phyloP scores from a whole-genome alignment of 2,888 invertebrate genomes.

The Amorpha juglandis region DNA sequence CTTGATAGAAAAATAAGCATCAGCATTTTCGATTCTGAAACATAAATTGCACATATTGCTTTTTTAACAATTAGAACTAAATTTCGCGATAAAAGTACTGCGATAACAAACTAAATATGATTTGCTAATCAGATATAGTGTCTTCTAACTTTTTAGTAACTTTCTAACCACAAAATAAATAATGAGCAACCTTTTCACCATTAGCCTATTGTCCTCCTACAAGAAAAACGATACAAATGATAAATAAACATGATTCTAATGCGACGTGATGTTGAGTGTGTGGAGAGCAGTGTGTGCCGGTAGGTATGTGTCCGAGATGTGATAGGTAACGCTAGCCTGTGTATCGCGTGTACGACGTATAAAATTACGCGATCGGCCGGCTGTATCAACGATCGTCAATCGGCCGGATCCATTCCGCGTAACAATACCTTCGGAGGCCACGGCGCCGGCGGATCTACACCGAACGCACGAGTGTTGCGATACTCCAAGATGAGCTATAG shows the following conservation, averaged over 20 bases:
- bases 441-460: slow-evolving; percentile 37
- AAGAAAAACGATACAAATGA: neutral
- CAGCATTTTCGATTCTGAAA: no score
- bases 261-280: slow-evolving; percentile 16
- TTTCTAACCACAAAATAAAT: no score
- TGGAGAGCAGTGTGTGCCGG: slow-evolving; percentile 18
- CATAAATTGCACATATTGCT: no score
- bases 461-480: slow-evolving; percentile 32
- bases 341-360: slow-evolving; percentile 78
- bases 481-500: neutral
- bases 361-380: slow-evolving; percentile 78
- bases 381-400: slow-evolving; percentile 83
- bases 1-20: neutral
- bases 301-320: slow-evolving; percentile 37
- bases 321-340: slow-evolving; percentile 80
- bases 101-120: no score
- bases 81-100: no score
- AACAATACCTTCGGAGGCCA: slow-evolving; percentile 76
- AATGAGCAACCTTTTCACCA: neutral
- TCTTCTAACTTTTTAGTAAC: no score
- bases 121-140: no score
- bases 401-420: slow-evolving; percentile 81
- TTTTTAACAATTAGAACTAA: no score
- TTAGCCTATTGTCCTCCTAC: neutral
- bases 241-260: slow-evolving; percentile 14